Evolutionary conservation across 1,140 invertebrate genomes (phyloP).

Genomic region (Panagrolaimus sp.): DNA sequence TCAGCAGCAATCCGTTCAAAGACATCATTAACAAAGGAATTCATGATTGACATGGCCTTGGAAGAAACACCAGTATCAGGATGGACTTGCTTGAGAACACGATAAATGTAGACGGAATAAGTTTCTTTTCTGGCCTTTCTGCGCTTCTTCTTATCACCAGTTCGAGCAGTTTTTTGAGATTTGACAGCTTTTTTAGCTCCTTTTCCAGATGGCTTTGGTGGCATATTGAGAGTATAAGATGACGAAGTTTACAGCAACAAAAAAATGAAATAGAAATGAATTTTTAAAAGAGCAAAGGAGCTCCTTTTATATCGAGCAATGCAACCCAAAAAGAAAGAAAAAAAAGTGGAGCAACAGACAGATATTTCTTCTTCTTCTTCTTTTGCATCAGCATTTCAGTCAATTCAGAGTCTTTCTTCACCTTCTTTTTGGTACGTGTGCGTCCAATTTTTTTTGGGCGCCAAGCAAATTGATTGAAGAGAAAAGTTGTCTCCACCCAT

Average conservation of each 20-base stretch:
- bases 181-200: constrained; percentile 51
- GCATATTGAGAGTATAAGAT: constrained; percentile 9
- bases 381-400: neutral
- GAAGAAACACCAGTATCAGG: constrained; percentile 62
- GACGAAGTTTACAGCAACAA: neutral
- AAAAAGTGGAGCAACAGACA: neutral
- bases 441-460: too few relatives aligned
- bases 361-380: neutral
- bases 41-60: constrained; percentile 69
- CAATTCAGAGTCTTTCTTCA: neutral
- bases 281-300: neutral
- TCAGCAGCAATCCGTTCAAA: constrained; percentile 49
- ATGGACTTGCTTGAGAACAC: constrained; percentile 42
- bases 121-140: constrained; percentile 59
- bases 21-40: constrained; percentile 64
- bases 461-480: too few relatives aligned
- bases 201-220: constrained; percentile 43
- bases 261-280: neutral
- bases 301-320: neutral
- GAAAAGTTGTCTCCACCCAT: neutral
- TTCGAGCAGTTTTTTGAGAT: constrained; percentile 29
- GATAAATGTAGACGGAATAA: constrained; percentile 57
- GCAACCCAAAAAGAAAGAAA: too few relatives aligned
- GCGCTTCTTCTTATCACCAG: constrained; percentile 57
- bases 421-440: neutral